Base-by-base conservation (phyloP, 2,797 vertebrate species). In the Kryptopterus vitreolus region DNA sequence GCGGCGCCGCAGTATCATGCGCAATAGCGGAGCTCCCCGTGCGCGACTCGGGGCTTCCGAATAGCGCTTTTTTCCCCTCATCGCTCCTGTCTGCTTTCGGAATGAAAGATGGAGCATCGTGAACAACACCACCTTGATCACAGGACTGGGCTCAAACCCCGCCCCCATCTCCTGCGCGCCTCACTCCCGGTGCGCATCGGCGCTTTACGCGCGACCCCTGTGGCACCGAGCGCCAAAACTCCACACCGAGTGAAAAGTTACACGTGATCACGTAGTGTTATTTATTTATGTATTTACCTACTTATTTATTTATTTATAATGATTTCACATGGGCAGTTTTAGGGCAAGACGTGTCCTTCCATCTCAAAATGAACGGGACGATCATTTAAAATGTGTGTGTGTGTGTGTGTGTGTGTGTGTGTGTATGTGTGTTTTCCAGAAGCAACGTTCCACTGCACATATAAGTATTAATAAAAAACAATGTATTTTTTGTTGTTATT, bases 1-100 rank as follows among this genome's bases (percentile, higher is more conserved):
- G 88, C 90, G 83, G 91, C 91, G 94, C 96, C 96, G 96, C 96
- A 98, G 95, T 94, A 95, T 97, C 95, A 96, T 98, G 96, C 96
- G 96, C 96, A 97, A 93, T 95, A 92, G 94, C 79, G 78, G 90
- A 88, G 78, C n/a, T n/a, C 3, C 38, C 38, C 38, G 24, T 50
- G 76, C 50, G 59, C 62, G 7, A 1, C 71, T 43, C 33, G 4
- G 11, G 53, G n/a, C n/a, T 1, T 43, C 72, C 24, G 72, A 13
- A 18, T 12, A 7, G 4, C 11, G 20, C 2, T n/a, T n/a, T 57
- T 53, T 7, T 53, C 52, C 22, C 22, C 22, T 22, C 9, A 1
- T 15, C 43, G 22, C 10, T 26, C 15, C 26, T 18, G 4, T 46
- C 16, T 75, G 15, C 72, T 29, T 4, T 46, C 57, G 22, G 55